A percentile compares a stretch with the other conserved stretches of the same genome.
phyloP scores from a whole-genome alignment of 2,797 vertebrate species.

The Diplodus puntazzo region DNA sequence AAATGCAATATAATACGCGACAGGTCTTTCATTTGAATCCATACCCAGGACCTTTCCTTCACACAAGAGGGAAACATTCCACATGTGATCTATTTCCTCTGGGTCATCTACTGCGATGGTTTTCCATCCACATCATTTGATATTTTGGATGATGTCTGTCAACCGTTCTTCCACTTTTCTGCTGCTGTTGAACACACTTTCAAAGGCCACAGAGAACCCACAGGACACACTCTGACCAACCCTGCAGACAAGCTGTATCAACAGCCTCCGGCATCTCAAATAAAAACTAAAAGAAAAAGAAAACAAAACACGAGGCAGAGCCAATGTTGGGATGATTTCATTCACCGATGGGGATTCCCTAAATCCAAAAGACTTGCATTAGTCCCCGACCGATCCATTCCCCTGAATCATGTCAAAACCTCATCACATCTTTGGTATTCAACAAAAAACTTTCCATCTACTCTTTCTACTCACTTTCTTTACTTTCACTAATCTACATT shows the following conservation, averaged over 20 bases:
- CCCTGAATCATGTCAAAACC: conserved; percentile 58
- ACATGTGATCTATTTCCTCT: conserved; percentile 52
- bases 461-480: conserved; percentile 75
- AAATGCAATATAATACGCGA: conserved; percentile 85
- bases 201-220: conserved; percentile 40
- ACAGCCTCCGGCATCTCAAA: conserved; percentile 65
- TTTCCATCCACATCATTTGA: conserved; percentile 70
- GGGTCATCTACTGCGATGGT: conserved; percentile 54
- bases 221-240: conserved; percentile 47
- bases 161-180: conserved; percentile 45
- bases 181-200: conserved; percentile 53
- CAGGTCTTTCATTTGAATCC: conserved; percentile 78
- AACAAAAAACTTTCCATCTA: conserved; percentile 68
- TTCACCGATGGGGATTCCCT: conserved; percentile 58
- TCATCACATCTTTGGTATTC: conserved; percentile 74
- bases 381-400: conserved; percentile 33
- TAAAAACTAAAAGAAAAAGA: conserved; percentile 46
- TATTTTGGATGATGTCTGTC: conserved; percentile 67
- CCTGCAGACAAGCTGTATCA: conserved; percentile 68
- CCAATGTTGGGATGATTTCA: conserved; percentile 61
- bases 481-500: conserved; percentile 72
- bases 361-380: conserved; percentile 23
- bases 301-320: conserved; percentile 55
- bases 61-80: conserved; percentile 76
- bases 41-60: conserved; percentile 82